These are phyloP conservation scores for Oryctes rhinoceros DNA, from an alignment of 1,140 invertebrate species.

Conservation along the genomic window DNA sequence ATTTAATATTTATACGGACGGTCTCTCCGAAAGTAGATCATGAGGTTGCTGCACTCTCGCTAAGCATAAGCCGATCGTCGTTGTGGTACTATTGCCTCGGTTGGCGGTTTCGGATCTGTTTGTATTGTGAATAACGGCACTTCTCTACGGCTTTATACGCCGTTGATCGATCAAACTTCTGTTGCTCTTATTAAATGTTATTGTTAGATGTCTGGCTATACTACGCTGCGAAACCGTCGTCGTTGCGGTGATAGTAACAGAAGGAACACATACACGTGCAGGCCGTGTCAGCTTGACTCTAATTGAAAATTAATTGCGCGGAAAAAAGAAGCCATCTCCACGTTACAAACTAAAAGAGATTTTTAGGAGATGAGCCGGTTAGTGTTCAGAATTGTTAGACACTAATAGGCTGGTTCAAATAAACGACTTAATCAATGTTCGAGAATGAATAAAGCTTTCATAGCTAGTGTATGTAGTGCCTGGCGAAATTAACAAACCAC, in stretches of 20 bases:
- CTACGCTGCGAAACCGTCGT: neutral
- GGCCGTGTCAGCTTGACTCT: too few species aligned
- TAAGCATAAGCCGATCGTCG: neutral
- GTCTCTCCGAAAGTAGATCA: neutral
- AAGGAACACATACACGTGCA: too few species aligned
- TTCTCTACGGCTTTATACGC: neutral
- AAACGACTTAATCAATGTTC: too few species aligned
- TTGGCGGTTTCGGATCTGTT: slow-evolving; percentile 1
- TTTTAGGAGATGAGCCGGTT: neutral
- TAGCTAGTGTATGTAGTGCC: too few species aligned
- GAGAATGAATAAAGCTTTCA: too few species aligned
- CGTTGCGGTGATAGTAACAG: neutral
- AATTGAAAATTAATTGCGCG: too few species aligned
- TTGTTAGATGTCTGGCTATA: neutral
- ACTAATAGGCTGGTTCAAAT: too few species aligned
- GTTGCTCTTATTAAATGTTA: neutral
- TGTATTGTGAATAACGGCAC: neutral
- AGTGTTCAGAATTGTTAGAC: too few species aligned
- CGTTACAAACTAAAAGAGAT: neutral
- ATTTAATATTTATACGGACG: slow-evolving; percentile 6
- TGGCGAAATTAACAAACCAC: too few species aligned
- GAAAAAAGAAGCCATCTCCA: too few species aligned
- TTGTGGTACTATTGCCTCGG: neutral
- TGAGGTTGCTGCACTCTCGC: neutral
- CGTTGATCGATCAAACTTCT: slow-evolving; percentile 10